These are phyloP conservation scores for Anarsia innoxiella DNA, from an alignment of 2,888 invertebrate genomes.

Conservation along the genomic window DNA sequence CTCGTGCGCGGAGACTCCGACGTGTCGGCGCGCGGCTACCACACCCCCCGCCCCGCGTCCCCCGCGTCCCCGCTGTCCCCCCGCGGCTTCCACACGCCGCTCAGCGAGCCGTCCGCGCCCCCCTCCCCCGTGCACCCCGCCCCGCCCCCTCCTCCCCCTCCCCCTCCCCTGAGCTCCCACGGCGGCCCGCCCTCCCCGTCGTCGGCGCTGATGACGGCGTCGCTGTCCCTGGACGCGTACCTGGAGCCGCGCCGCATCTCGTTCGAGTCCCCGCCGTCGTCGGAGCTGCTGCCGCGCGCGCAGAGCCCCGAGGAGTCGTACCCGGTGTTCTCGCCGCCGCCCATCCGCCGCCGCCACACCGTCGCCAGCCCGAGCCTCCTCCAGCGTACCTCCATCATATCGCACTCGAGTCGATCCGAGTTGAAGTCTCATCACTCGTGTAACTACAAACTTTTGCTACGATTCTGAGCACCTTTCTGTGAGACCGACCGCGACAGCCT, in stretches of 20 bases:
- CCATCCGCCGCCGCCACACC: conserved; percentile 81
- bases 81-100: conserved; percentile 87
- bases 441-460: conserved; percentile 70
- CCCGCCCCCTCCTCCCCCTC: conserved; percentile 69
- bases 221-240: conserved; percentile 87
- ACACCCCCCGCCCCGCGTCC: conserved; percentile 55
- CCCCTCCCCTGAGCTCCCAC: conserved; percentile 38
- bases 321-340: conserved; percentile 89
- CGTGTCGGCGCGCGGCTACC: conserved; percentile 73
- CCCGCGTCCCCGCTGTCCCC: conserved; percentile 41
- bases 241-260: conserved; percentile 89
- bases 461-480: conserved; percentile 5
- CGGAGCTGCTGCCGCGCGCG: conserved; percentile 80
- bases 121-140: conserved; percentile 50
- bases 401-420: conserved; percentile 82
- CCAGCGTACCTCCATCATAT: conserved; percentile 84
- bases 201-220: conserved; percentile 84
- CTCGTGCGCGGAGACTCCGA: conserved; percentile 74
- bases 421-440: conserved; percentile 92
- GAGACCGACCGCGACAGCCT: background rate
- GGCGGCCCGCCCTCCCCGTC: conserved; percentile 83
- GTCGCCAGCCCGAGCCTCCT: conserved; percentile 66
- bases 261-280: conserved; percentile 84
- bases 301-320: conserved; percentile 87
- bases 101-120: conserved; percentile 76